Base-by-base conservation (phyloP, 2,888 invertebrate genomes). In the Listrodromus nycthemerus region DNA sequence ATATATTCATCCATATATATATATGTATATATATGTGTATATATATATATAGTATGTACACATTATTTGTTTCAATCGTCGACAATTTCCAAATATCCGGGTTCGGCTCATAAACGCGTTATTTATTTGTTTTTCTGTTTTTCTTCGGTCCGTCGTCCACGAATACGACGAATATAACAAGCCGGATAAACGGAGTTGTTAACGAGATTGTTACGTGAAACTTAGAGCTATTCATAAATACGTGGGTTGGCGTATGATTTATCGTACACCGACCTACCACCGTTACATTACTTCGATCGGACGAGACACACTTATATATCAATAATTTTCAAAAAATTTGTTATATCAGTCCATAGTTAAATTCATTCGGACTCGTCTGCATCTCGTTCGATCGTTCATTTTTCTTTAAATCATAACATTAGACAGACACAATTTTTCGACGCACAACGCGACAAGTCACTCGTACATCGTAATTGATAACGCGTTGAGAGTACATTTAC, bases 211-310 rank as follows among this genome's bases (percentile, higher is more conserved):
- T 73, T 81, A 85, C 74, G 80, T 81, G 63, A 82, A 78, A 84
- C 87, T 86, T 86, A 85, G 33, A 71, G 66, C 77, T 86, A 80
- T 21, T 81, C 61, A 86, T 87, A 84, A 85, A 87, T 87, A 86
- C 81, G 84, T 87, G 80, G 83, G 87, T 85, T 82, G 69, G 73
- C 65, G 63, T 21, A 70, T 41, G 87, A 81, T 85, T 80, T 52
- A 61, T 79, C 74, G 82, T 85, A 87, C 87, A 83, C 85, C 87
- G 75, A 80, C 87, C 77, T 80, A 71, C 30, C 55, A 55, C 65
- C 58, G 37, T 75, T 81, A 86, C 75, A 79, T 76, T 85, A 85
- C 85, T 84, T 66, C 76, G 66, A 84, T 86, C 81, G 78, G 85
- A 83, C 85, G 86, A 87, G 87, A 86, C 75, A 73, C 84, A 21